Evolutionary conservation across 2,113 vertebrate species (phyloP), one percentile per base, ranked within the genome.

Genomic region (Hystrix cristata): DNA sequence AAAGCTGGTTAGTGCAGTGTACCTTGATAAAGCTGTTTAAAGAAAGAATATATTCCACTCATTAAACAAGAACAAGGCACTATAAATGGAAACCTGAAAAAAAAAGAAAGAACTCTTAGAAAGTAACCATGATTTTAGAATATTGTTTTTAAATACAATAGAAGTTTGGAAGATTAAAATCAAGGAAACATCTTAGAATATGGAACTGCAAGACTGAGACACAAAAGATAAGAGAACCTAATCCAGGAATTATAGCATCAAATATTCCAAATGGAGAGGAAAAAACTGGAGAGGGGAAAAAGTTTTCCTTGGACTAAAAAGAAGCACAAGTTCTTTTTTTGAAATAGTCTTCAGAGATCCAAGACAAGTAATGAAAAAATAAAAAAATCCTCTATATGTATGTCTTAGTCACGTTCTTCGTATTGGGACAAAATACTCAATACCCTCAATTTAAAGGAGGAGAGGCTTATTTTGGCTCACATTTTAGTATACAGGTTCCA

Each of bases 291-390:
- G 8, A 71, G 43, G 53, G 34, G 4, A 80, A 85, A 57, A 83
- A 14, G 11, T 48, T 65, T 91, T 88, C 43, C 38, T 15, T 55
- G 38, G 12, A 10, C 12, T 19, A 53, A 57, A 65, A 88, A 76
- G 27, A 74, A 74, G n/a, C 25, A 53, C 7, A 7, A 57, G n/a
- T 92, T 67, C 55, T 87, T 82, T 65, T 64, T 74, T 74, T 65
- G 59, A 74, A 48, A 48, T 14, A 67, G 55, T 94, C 64, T 59
- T 3, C 15, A n/a, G 19, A 81, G 31, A 96, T 19, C 15, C 65
- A 87, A 71, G 48, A 90, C 29, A 94, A 91, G 51, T 19, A 76
- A 67, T 91, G 18, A 76, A 55, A 95, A n/a, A 86, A 55, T 19
- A 9, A 67, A 76, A 60, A 18, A 71, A 72, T 23, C 38, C 27